Evolutionary conservation across 2,888 invertebrate species (phyloP).

Genomic region (Halocaridina rubra): DNA sequence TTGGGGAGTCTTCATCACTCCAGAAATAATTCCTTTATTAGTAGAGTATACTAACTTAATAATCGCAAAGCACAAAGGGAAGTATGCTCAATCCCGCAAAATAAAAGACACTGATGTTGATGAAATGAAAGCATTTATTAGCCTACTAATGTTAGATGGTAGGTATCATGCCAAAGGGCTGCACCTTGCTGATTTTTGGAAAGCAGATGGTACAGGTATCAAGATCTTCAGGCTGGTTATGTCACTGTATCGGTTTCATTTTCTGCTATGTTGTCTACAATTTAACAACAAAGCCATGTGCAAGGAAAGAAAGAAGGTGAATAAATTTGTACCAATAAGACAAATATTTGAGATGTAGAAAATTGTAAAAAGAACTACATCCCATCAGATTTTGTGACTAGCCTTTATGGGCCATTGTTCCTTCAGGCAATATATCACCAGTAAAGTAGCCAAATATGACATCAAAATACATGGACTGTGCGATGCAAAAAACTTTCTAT

Average conservation of each 20-base stretch:
- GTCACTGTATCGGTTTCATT: constrained; percentile 52
- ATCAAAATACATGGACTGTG: constrained; percentile 54
- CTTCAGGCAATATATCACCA: constrained; percentile 66
- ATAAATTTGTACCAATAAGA: constrained; percentile 41
- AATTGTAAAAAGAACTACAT: constrained; percentile 20
- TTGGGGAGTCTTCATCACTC: constrained; percentile 64
- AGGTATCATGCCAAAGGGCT: constrained; percentile 64
- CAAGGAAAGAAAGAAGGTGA: constrained; percentile 4
- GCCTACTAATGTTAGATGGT: constrained; percentile 66
- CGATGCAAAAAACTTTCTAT: not conserved
- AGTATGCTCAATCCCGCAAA: constrained; percentile 58
- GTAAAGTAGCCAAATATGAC: constrained; percentile 65
- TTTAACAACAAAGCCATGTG: not conserved
- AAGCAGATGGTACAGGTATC: constrained; percentile 63
- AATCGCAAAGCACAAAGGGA: constrained; percentile 51
- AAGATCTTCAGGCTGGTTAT: constrained; percentile 64
- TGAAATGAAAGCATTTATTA: constrained; percentile 66
- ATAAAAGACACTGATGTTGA: constrained; percentile 62
- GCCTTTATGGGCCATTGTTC: constrained; percentile 65
- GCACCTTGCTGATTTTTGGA: constrained; percentile 64
- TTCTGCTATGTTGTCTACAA: constrained; percentile 9
- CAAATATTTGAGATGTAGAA: constrained; percentile 23
- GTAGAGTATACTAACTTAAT: constrained; percentile 65
- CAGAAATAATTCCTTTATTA: constrained; percentile 64
- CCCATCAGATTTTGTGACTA: constrained; percentile 65